These are phyloP conservation scores for Chrysaora quinquecirrha DNA, from an alignment of 30 jellyfish, hydroid and myxozoan species.

Conservation along the genomic window DNA sequence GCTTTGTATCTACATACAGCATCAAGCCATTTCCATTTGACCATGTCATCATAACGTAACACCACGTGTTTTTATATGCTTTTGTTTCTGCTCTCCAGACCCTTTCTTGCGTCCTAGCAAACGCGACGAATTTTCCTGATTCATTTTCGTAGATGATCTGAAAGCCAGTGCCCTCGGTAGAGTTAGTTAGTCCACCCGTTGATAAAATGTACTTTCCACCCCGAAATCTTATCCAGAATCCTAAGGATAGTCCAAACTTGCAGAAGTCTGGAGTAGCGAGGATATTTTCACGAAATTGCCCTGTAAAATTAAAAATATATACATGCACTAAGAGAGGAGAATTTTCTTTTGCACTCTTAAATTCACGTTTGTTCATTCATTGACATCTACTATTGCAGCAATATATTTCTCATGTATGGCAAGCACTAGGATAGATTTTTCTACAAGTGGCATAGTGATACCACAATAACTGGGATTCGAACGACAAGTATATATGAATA, in stretches of 20 bases:
- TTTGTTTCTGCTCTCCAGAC: conserved; percentile 61
- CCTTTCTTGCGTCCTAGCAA: conserved; percentile 49
- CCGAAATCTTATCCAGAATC: conserved; percentile 88
- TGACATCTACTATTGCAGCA: no score
- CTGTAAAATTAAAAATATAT: no score
- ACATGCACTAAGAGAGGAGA: no score
- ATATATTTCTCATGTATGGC: no score
- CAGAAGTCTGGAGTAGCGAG: conserved; percentile 61
- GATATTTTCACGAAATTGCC: no score
- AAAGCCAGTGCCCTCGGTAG: conserved; percentile 82
- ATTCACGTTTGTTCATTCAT: no score
- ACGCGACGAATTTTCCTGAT: conserved; percentile 25
- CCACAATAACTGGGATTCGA: no score
- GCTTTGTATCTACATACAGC: conserved; percentile 74
- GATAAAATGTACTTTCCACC: conserved; percentile 76
- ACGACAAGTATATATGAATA: no score
- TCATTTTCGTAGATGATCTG: conserved; percentile 44
- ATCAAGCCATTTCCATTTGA: conserved; percentile 61
- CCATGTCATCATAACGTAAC: conserved; percentile 78
- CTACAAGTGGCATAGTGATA: no score
- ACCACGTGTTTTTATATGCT: conserved; percentile 65
- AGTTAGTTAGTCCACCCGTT: conserved; percentile 87
- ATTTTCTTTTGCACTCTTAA: no score
- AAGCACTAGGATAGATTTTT: no score
- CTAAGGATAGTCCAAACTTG: conserved; percentile 55